These are phyloP conservation scores for Apodemia zela DNA, from an alignment of 2,888 invertebrate genomes.

Conservation along the genomic window DNA sequence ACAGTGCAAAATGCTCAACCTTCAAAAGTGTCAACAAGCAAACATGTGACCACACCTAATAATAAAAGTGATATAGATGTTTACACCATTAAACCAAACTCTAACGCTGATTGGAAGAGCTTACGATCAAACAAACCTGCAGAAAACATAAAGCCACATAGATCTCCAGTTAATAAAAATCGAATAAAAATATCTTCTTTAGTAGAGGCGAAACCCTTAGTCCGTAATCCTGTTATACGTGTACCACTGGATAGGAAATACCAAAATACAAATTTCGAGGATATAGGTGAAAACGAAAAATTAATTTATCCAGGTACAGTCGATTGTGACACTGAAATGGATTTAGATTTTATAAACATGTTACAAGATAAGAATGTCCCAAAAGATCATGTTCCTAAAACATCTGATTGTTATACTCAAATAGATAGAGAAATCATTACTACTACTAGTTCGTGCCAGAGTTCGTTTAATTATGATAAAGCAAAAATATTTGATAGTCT, in stretches of 20 bases:
- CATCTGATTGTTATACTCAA: constrained; percentile 45
- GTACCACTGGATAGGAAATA: constrained; percentile 51
- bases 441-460: constrained; percentile 36
- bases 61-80: constrained; percentile 47
- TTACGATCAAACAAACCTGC: constrained; percentile 33
- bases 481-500: constrained; percentile 57
- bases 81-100: constrained; percentile 34
- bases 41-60: constrained; percentile 43
- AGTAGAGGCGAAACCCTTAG: constrained; percentile 35
- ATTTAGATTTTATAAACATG: constrained; percentile 31
- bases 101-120: constrained; percentile 33
- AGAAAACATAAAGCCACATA: constrained; percentile 34
- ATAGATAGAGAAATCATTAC: constrained; percentile 39
- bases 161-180: constrained; percentile 38
- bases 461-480: constrained; percentile 38
- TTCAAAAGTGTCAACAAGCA: constrained; percentile 37
- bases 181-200: constrained; percentile 26
- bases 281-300: constrained; percentile 21
- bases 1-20: constrained; percentile 37
- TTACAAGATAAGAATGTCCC: constrained; percentile 41
- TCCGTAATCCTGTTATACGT: constrained; percentile 42
- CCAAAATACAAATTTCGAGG: constrained; percentile 27
- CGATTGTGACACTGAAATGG: constrained; percentile 40
- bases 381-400: constrained; percentile 42
- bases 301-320: constrained; percentile 28